phyloP scores from a whole-genome alignment of 2,797 vertebrate species.

The Pagetopsis macropterus region DNA sequence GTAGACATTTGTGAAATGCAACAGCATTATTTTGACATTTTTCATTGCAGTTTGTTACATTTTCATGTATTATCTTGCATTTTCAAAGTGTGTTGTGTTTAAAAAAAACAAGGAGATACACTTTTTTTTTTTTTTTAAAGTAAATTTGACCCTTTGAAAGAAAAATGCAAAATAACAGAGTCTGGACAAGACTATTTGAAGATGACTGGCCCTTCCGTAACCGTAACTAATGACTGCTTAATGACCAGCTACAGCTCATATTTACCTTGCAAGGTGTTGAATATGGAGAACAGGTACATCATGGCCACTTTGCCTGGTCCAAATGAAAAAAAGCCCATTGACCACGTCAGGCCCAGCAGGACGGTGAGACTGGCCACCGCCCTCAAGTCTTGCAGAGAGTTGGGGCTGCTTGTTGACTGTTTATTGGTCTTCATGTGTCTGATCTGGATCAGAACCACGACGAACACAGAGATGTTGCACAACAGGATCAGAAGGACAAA shows the following conservation, averaged over 20 bases:
- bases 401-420: conserved; percentile 27
- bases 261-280: conserved; percentile 91
- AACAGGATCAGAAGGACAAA: conserved; percentile 87
- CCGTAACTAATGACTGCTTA: not conserved
- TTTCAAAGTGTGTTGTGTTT: not conserved
- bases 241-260: not conserved
- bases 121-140: no score
- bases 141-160: no score
- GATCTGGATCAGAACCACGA: conserved; percentile 88
- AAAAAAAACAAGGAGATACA: no score
- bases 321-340: conserved; percentile 87
- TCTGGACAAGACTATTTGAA: not conserved
- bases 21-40: not conserved
- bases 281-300: conserved; percentile 89
- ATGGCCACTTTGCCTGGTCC: conserved; percentile 81
- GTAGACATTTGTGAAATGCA: not conserved
- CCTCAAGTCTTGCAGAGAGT: conserved; percentile 82
- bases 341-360: conserved; percentile 91
- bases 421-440: conserved; percentile 80
- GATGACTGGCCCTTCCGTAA: not conserved
- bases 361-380: conserved; percentile 87
- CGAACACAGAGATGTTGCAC: conserved; percentile 85
- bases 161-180: not conserved
- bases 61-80: not conserved
- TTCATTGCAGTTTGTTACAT: not conserved